These are phyloP conservation scores for Amphipoea oculea DNA, from an alignment of 2,888 invertebrate genomes.

Conservation along the genomic window DNA sequence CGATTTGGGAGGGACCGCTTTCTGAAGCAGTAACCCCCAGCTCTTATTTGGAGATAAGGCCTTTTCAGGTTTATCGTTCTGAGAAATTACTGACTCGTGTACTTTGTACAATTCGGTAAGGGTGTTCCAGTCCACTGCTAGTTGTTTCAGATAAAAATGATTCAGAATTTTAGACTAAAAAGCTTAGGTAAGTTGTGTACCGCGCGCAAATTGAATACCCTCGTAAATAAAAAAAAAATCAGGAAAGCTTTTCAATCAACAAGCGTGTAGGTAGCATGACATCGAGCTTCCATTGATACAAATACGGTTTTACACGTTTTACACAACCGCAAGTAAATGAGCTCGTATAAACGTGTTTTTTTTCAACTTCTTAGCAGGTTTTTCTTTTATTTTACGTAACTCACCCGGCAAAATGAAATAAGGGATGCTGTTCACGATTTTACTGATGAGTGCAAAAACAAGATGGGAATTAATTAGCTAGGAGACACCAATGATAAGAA, in stretches of 20 bases:
- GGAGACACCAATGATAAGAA: background rate
- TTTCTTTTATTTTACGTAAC: background rate
- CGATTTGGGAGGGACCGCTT: background rate
- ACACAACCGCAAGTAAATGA: background rate
- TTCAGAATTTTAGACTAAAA: background rate
- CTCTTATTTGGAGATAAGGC: background rate
- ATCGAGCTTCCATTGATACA: background rate
- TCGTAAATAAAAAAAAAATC: background rate
- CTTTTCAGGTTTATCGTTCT: background rate
- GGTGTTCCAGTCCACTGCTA: background rate
- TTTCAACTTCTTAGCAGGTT: too few relatives aligned
- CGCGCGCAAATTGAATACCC: background rate
- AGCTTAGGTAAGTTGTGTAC: background rate
- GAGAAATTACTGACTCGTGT: background rate
- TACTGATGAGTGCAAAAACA: conserved; percentile 3
- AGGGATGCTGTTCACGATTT: conserved; percentile 4
- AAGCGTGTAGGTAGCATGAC: background rate
- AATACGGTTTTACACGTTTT: background rate
- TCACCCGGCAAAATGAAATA: background rate
- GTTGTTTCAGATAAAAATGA: background rate
- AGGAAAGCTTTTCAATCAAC: background rate
- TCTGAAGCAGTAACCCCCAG: background rate
- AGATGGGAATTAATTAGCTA: conserved; percentile 1
- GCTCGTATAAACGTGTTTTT: background rate
- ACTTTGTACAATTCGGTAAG: background rate